These are phyloP conservation scores for Xiphophorus hellerii DNA, from an alignment of 2,113 vertebrate species.

Conservation along the genomic window DNA sequence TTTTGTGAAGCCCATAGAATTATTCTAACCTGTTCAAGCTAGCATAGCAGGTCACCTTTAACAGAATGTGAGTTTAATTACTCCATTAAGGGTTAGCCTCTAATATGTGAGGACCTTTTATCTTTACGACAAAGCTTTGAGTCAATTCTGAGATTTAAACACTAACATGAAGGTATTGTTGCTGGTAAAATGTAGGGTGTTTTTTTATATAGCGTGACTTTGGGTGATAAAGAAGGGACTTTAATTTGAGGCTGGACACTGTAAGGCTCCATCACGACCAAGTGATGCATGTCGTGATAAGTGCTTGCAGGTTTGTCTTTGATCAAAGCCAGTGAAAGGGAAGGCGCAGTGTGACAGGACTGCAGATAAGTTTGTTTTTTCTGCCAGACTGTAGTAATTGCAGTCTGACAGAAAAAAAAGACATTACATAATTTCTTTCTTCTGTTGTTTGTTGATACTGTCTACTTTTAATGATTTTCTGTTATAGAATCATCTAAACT, in stretches of 20 bases:
- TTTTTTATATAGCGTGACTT: constrained; percentile 7
- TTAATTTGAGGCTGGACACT: constrained; percentile 44
- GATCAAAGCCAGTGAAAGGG: constrained; percentile 43
- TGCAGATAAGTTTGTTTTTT: constrained; percentile 57
- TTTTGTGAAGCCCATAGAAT: too few relatives aligned
- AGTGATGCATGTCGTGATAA: constrained; percentile 56
- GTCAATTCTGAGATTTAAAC: constrained; percentile 14
- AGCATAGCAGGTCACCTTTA: too few relatives aligned
- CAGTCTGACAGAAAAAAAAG: background rate
- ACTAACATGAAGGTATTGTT: constrained; percentile 6
- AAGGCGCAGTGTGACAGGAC: constrained; percentile 50
- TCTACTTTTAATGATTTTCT: background rate
- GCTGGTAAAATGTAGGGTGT: background rate
- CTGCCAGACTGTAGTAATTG: constrained; percentile 48
- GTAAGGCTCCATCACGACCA: constrained; percentile 53
- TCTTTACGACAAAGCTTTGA: constrained; percentile 17
- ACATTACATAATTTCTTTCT: background rate
- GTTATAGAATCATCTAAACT: background rate
- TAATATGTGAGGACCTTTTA: background rate
- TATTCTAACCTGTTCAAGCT: too few relatives aligned
- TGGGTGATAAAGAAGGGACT: constrained; percentile 17
- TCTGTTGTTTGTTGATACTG: background rate
- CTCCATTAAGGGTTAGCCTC: background rate
- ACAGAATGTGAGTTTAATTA: background rate
- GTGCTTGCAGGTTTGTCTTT: constrained; percentile 72